Evolutionary conservation across 2,113 vertebrate genomes (phyloP).

Genomic region (Ceratotherium simum): DNA sequence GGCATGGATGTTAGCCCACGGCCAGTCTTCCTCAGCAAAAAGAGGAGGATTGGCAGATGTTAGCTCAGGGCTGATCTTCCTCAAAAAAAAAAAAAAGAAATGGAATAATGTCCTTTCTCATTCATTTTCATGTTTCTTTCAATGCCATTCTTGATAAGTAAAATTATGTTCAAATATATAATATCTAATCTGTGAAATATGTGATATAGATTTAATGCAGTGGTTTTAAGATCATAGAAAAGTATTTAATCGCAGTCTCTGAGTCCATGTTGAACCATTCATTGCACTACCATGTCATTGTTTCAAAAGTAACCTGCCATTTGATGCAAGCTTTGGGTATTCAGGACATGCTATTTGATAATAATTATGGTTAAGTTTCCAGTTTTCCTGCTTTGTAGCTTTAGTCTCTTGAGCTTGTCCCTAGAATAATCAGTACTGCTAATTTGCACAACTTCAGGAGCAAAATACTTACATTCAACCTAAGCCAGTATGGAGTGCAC

Average conservation of each 20-base stretch:
- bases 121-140: slow-evolving; percentile 32
- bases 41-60: no score
- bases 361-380: not conserved
- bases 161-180: slow-evolving; percentile 37
- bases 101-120: not conserved
- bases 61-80: no score
- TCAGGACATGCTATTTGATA: not conserved
- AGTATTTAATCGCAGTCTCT: not conserved
- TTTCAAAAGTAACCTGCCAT: not conserved
- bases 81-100: not conserved
- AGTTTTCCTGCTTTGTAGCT: not conserved
- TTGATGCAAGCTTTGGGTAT: not conserved
- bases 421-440: not conserved
- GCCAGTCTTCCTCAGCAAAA: no score
- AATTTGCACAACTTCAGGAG: not conserved
- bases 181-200: not conserved
- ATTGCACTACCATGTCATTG: not conserved
- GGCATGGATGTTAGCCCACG: no score
- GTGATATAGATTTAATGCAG: not conserved
- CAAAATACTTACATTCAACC: not conserved
- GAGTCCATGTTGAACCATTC: not conserved
- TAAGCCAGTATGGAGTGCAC: not conserved
- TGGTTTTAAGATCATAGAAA: slow-evolving; percentile 1
- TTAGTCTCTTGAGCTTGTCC: not conserved
- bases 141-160: not conserved